Evolutionary conservation across 2,888 invertebrate species (phyloP).

Genomic region (Gymnosoma rotundatum): DNA sequence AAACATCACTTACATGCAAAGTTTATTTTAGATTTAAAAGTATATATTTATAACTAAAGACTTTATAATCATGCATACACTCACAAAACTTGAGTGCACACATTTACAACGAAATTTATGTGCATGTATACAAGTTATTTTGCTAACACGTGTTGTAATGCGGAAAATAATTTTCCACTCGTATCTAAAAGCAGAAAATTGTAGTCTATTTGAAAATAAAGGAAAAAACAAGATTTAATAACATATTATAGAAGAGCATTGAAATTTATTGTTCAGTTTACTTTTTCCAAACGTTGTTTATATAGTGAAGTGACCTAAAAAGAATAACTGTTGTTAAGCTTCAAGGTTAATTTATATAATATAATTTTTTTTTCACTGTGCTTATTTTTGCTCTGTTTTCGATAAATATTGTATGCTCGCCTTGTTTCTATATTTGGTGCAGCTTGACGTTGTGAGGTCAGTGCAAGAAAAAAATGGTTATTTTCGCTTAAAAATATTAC

Average conservation of each 20-base stretch:
- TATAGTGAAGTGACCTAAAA: constrained; percentile 50
- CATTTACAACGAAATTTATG: background rate
- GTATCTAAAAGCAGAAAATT: constrained; percentile 10
- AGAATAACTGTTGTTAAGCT: constrained; percentile 35
- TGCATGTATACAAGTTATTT: constrained; percentile 4
- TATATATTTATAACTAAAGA: background rate
- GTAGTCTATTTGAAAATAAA: constrained; percentile 38
- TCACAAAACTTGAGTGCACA: background rate
- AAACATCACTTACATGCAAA: constrained; percentile 69
- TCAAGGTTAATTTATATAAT: constrained; percentile 63
- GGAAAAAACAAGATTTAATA: constrained; percentile 49
- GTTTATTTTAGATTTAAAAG: constrained; percentile 58
- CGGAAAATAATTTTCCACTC: constrained; percentile 52
- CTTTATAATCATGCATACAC: background rate
- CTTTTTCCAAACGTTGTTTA: constrained; percentile 2
- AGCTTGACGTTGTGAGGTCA: constrained; percentile 50
- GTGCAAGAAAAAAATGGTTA: background rate
- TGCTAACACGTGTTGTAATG: constrained; percentile 55
- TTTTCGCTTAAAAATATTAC: background rate
- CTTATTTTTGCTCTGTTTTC: background rate
- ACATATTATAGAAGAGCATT: constrained; percentile 45
- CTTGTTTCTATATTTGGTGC: constrained; percentile 27
- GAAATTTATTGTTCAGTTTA: constrained; percentile 50
- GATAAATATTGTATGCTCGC: constrained; percentile 7
- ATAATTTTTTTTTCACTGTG: constrained; percentile 9